Evolutionary conservation across 2,113 vertebrate species (phyloP), one percentile per base, ranked within the genome.

Genomic region (Psophia crepitans): DNA sequence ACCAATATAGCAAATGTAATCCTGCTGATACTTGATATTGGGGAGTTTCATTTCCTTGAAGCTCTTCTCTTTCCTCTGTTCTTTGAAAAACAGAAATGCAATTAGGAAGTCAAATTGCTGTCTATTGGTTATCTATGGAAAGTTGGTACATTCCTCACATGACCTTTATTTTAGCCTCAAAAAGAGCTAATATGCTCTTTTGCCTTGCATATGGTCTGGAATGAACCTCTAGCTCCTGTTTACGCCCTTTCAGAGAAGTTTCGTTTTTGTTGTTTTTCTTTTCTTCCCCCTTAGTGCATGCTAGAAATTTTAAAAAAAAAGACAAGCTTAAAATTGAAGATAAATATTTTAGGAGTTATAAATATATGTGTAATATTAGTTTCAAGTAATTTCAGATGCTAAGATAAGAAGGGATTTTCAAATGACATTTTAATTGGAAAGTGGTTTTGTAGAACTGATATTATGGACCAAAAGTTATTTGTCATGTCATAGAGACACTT

Each of bases 21-120:
- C 75, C 14, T 95, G 84, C 92, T 89, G 94, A 97, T 95, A 65
- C 69, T 85, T 93, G 65, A 35, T 19, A 46, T 17, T 18, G 21
- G 24, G 51, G 37, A 96, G 95, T 97, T 97, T 97, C 95, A 69
- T 94, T 97, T 97, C 97, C 95, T 92, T 65, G 94, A 93, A 82
- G 17, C 49, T 86, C 82, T 95, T 91, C 73, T 92, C 85, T 92
- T 92, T 90, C 79, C 11, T 43, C 44, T 85, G 70, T 37, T 61
- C 61, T 87, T 95, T 80, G 70, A 65, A 87, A 97, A 97, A 93
- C 77, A 97, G 96, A 96, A 95, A 95, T 92, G 21, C 77, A 94
- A 35, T 79, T 85, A 69, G 96, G 95, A 97, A 97, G 92, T 95
- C 88, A 87, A 73, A 91, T 68, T 0, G 2, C 73, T 92, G 58